These are phyloP conservation scores for Listrodromus nycthemerus DNA, from an alignment of 2,888 invertebrate species.

Conservation along the genomic window DNA sequence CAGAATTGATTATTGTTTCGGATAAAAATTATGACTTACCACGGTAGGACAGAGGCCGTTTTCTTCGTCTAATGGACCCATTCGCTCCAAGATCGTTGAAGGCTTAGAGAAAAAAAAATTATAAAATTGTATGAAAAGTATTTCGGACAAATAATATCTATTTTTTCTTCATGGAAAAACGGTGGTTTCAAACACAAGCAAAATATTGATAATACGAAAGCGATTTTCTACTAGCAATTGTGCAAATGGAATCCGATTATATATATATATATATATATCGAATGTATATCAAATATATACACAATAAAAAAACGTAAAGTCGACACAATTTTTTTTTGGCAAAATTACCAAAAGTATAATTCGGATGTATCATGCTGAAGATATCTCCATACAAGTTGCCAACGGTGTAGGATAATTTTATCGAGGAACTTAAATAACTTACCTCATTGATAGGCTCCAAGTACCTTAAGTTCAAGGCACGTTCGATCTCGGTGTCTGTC, in stretches of 20 bases:
- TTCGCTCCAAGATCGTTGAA: conserved; percentile 69
- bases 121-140: conserved; percentile 5
- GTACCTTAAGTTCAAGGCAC: conserved; percentile 68
- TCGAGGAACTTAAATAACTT: conserved; percentile 58
- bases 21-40: conserved; percentile 63
- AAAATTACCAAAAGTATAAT: not conserved
- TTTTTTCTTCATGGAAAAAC: not conserved
- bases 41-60: conserved; percentile 69
- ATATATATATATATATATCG: no score
- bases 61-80: conserved; percentile 66
- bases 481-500: conserved; percentile 68
- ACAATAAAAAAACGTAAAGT: conserved; percentile 4
- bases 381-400: not conserved
- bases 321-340: conserved; percentile 29
- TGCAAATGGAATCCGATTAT: no score
- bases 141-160: not conserved
- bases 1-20: not conserved
- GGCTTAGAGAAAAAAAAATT: conserved; percentile 31
- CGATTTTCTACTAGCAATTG: no score
- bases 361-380: not conserved
- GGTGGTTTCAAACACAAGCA: no score
- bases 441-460: conserved; percentile 68
- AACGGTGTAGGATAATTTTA: not conserved
- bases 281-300: no score
- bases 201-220: not conserved